These are phyloP conservation scores for Hyposoter didymator DNA, from an alignment of 2,888 invertebrate species.

Conservation along the genomic window DNA sequence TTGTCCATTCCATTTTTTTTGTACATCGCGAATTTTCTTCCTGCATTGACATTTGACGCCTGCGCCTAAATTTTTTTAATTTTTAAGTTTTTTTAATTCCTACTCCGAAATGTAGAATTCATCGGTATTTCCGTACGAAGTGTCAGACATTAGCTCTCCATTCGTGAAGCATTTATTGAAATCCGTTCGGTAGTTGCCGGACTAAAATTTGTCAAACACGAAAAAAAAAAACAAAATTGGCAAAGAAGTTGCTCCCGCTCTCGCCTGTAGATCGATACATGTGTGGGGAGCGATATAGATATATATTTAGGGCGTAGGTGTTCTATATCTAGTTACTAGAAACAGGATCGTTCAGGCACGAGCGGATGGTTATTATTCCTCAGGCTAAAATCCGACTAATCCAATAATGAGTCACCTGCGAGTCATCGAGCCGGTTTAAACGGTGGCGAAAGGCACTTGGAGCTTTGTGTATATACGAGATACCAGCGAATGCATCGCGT, in stretches of 20 bases:
- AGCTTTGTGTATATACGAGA: not conserved
- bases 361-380: constrained; percentile 50
- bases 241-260: not conserved
- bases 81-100: not conserved
- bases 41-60: not conserved
- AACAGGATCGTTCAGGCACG: constrained; percentile 48
- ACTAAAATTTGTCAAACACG: not conserved
- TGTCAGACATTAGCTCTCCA: not conserved
- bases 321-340: constrained; percentile 18
- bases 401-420: constrained; percentile 58
- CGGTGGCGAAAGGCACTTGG: constrained; percentile 19
- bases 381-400: constrained; percentile 39
- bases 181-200: not conserved
- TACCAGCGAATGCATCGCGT: not conserved
- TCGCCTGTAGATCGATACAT: not conserved
- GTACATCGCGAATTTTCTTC: not conserved
- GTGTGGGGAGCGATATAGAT: not conserved
- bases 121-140: not conserved
- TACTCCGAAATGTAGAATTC: not conserved
- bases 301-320: not conserved
- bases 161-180: not conserved
- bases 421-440: constrained; percentile 37
- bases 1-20: not conserved
- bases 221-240: not conserved
- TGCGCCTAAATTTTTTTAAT: not conserved